Conservation (phyloP, 2,797 vertebrate genomes). For the Gallinago nigripennis region DNA sequence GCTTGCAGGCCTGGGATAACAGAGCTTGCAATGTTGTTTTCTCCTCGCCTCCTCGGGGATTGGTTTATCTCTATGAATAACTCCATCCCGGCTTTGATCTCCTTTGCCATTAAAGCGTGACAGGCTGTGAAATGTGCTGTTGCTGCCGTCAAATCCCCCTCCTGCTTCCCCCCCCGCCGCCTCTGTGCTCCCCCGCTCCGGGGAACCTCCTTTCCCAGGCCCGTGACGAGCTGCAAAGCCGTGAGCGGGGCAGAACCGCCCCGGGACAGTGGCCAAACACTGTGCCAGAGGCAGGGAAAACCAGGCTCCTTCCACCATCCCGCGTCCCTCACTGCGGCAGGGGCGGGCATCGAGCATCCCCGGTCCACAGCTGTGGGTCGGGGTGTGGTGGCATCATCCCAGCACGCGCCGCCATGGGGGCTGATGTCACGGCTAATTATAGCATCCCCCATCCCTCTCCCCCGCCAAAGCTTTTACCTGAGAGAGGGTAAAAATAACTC, state of each 20-base stretch:
- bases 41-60: conserved; percentile 60
- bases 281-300: background rate
- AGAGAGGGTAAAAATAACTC: conserved; percentile 63
- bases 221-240: background rate
- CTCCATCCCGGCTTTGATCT: conserved; percentile 67
- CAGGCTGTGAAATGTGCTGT: conserved; percentile 63
- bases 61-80: conserved; percentile 69
- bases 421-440: conserved; percentile 62
- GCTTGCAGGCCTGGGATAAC: conserved; percentile 35
- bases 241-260: background rate
- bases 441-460: conserved; percentile 32
- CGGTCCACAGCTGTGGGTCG: background rate
- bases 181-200: conserved; percentile 34
- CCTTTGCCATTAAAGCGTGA: conserved; percentile 63
- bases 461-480: conserved; percentile 60
- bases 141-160: conserved; percentile 56
- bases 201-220: conserved; percentile 4
- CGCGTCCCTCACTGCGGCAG: rapidly evolving
- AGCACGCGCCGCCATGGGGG: conserved; percentile 4
- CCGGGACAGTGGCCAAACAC: rapidly evolving
- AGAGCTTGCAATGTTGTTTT: conserved; percentile 47
- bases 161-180: background rate
- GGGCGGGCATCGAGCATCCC: background rate
- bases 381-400: background rate
- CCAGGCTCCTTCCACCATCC: background rate